phyloP scores from a whole-genome alignment of 2,797 vertebrate genomes.

The Adrianichthys oophorus region DNA sequence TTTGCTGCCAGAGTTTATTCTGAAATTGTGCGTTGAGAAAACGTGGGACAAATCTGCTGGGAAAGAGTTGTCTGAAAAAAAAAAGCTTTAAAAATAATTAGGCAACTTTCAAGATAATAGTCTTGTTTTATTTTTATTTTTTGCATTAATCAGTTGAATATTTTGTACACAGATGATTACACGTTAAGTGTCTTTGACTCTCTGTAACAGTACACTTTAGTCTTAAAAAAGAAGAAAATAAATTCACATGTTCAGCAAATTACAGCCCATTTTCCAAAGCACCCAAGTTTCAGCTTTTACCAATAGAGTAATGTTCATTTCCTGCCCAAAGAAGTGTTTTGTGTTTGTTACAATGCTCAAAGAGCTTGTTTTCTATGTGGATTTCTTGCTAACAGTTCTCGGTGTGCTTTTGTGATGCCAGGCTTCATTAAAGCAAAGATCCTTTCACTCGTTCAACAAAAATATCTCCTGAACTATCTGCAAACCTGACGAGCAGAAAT shows the following conservation, averaged over 20 bases:
- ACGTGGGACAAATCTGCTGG: too few relatives aligned
- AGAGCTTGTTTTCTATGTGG: neutral
- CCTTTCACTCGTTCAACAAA: constrained; percentile 55
- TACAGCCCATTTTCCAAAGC: constrained; percentile 50
- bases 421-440: constrained; percentile 54
- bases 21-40: too few relatives aligned
- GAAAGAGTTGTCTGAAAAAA: too few relatives aligned
- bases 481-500: constrained; percentile 68
- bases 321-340: neutral
- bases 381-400: constrained; percentile 2
- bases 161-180: constrained; percentile 56
- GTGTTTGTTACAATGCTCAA: neutral
- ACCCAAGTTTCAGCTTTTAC: constrained; percentile 19
- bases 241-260: constrained; percentile 48
- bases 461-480: constrained; percentile 56
- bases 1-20: too few relatives aligned
- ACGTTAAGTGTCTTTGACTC: constrained; percentile 50
- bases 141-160: constrained; percentile 53
- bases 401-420: constrained; percentile 49
- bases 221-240: constrained; percentile 54
- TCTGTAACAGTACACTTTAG: constrained; percentile 64
- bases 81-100: neutral
- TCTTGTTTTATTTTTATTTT: constrained; percentile 48
- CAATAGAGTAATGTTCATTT: constrained; percentile 1
- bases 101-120: neutral